A percentile compares a stretch with the other conserved stretches of the same genome.
phyloP scores from a whole-genome alignment of 2,113 vertebrate species.

The Eublepharis macularius region DNA sequence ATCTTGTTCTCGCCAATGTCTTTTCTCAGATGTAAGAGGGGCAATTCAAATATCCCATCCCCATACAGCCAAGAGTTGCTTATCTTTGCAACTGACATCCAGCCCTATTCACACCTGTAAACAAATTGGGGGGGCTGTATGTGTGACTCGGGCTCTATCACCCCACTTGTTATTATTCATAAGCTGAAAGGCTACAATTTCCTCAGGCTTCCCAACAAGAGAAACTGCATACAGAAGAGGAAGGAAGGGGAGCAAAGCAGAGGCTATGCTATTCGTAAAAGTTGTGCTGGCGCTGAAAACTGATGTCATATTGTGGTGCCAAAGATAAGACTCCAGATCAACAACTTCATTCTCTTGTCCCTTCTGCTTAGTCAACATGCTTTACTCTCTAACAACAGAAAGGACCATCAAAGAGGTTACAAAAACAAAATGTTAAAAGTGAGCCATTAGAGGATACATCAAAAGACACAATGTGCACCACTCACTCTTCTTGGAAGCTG shows the following conservation, averaged over 20 bases:
- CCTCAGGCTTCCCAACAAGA: background rate
- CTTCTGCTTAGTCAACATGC: background rate
- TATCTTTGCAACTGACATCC: background rate
- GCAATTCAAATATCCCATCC: background rate
- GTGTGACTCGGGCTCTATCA: no score
- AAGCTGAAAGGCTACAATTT: background rate
- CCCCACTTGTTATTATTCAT: no score
- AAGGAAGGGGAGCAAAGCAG: background rate
- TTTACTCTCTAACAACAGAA: background rate
- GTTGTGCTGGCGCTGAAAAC: background rate
- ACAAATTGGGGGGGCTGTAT: background rate
- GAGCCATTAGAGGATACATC: background rate
- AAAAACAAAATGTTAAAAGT: no score
- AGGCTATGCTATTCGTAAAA: background rate
- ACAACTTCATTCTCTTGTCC: background rate
- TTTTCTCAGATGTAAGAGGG: background rate
- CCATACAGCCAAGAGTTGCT: background rate
- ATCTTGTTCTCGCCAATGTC: no score
- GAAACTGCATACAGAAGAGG: no score
- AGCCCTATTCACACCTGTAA: background rate
- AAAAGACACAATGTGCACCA: background rate
- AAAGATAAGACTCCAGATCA: background rate
- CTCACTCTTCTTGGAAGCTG: background rate
- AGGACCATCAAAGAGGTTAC: background rate
- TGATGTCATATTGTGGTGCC: background rate